Evolutionary conservation across 2,888 invertebrate species (phyloP).

Genomic region (Sceliomorpha sp.): DNA sequence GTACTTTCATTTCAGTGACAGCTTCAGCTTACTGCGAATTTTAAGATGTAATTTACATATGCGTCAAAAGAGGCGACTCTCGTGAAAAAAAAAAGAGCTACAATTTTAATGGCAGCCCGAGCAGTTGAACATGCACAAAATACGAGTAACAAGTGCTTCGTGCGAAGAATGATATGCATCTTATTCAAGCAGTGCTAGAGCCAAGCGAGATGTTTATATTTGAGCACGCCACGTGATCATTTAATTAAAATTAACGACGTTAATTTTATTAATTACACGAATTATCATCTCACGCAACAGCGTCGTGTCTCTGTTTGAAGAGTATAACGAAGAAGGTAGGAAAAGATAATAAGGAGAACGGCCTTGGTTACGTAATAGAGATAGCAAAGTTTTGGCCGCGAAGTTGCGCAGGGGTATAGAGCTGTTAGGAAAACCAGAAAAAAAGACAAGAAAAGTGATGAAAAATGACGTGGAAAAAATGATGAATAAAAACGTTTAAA

Average conservation of each 20-base stretch:
- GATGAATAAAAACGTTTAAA: neutral
- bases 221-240: slow-evolving; percentile 2
- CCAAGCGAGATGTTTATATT: slow-evolving; percentile 10
- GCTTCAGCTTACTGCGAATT: slow-evolving; percentile 24
- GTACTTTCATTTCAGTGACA: slow-evolving; percentile 14
- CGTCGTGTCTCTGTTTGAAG: neutral
- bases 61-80: slow-evolving; percentile 13
- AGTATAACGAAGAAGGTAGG: slow-evolving; percentile 5
- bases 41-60: slow-evolving; percentile 19
- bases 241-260: slow-evolving; percentile 11
- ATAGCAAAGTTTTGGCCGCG: slow-evolving; percentile 8
- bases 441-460: neutral
- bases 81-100: neutral
- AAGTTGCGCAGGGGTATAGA: neutral
- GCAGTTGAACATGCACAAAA: no score
- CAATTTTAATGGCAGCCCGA: neutral
- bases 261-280: slow-evolving; percentile 10
- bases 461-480: slow-evolving; percentile 3
- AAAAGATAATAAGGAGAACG: slow-evolving; percentile 10
- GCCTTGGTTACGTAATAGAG: slow-evolving; percentile 9
- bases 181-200: neutral
- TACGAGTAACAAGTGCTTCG: neutral
- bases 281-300: neutral
- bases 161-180: neutral
- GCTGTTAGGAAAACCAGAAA: neutral